phyloP scores from a whole-genome alignment of 1,140 invertebrate species.

The Philopotamus ludificatus region DNA sequence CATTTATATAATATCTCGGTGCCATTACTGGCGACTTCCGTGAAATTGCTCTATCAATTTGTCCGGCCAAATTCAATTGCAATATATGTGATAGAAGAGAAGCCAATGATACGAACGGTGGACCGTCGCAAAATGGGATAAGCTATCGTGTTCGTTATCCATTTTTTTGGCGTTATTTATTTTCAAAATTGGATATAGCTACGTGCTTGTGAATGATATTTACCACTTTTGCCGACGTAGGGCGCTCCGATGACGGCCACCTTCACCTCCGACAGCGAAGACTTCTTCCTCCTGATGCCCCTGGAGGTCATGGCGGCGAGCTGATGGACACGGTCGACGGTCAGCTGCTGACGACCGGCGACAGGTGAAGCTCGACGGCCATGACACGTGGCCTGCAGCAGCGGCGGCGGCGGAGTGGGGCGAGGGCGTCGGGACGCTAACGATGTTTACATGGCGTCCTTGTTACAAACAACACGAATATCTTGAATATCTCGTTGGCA shows the following conservation, averaged over 20 bases:
- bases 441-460: neutral
- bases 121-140: no score
- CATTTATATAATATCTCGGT: no score
- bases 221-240: conserved; percentile 86
- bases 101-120: no score
- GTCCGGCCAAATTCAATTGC: no score
- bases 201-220: no score
- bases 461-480: neutral
- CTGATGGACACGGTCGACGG: no score
- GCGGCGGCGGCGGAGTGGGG: conserved; percentile 78
- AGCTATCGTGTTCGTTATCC: no score
- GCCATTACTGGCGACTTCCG: no score
- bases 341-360: neutral
- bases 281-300: conserved; percentile 84
- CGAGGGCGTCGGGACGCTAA: neutral
- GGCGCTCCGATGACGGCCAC: conserved; percentile 83
- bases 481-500: neutral
- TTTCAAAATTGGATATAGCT: no score
- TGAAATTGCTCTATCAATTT: no score
- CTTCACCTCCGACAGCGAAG: conserved; percentile 83
- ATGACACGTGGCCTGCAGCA: conserved; percentile 62
- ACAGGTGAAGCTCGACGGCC: conserved; percentile 44
- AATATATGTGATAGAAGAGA: no score
- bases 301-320: conserved; percentile 60
- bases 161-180: no score